phyloP scores from a whole-genome alignment of 2,113 vertebrate genomes.

The Calidris pygmaea region DNA sequence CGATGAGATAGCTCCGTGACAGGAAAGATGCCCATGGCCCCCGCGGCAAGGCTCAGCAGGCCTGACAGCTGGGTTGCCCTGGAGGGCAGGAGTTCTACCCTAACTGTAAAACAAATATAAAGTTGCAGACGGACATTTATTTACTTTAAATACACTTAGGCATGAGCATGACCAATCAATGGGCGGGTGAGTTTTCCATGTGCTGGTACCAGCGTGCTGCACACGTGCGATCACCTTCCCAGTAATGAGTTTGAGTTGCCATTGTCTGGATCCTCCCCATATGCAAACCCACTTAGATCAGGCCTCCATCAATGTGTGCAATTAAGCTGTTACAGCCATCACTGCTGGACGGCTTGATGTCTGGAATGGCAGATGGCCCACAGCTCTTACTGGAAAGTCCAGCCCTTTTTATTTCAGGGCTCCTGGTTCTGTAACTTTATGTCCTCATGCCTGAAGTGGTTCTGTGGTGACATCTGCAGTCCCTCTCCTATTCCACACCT shows the following conservation, averaged over 20 bases:
- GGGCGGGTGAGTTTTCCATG: background rate
- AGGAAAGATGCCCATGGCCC: background rate
- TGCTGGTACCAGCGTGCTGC: background rate
- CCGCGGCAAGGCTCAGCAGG: background rate
- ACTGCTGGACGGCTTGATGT: background rate
- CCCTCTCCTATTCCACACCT: background rate
- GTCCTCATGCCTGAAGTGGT: background rate
- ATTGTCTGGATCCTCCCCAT: background rate
- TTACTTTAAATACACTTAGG: background rate
- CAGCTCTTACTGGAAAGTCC: background rate
- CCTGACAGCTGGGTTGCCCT: background rate
- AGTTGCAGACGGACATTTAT: background rate
- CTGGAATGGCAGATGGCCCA: background rate
- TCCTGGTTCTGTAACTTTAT: background rate
- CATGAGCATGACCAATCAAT: background rate
- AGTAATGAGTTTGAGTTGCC: background rate
- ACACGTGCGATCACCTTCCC: fast-evolving
- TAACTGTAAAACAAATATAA: background rate
- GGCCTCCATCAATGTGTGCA: background rate
- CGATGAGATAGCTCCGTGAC: background rate
- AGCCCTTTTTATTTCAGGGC: background rate
- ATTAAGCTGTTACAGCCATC: background rate
- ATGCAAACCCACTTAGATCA: background rate
- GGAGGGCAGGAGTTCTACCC: background rate
- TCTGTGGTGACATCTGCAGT: background rate